These are phyloP conservation scores for Chloroceryle aenea DNA, from an alignment of 2,113 vertebrate species.

Conservation along the genomic window DNA sequence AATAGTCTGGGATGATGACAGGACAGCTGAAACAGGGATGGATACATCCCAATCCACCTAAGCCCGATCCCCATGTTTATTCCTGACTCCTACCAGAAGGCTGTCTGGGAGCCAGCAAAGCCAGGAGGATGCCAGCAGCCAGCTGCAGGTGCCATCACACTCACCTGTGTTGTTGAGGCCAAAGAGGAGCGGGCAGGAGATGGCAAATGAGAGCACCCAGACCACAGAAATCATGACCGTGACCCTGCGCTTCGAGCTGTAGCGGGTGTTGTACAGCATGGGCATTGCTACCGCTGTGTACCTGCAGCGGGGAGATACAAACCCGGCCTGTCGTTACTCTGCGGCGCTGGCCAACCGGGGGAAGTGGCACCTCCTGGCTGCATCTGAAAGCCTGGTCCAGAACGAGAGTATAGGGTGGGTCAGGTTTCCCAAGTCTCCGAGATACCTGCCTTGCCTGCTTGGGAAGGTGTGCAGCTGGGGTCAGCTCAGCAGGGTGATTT, in stretches of 20 bases:
- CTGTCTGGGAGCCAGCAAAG: neutral
- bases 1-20: neutral
- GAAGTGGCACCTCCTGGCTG: neutral
- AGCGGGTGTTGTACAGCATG: constrained; percentile 98
- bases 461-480: neutral
- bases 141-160: neutral
- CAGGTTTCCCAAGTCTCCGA: accelerated
- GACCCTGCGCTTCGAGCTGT: constrained; percentile 95
- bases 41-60: neutral
- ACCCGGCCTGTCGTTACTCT: neutral
- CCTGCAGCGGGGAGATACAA: constrained; percentile 62
- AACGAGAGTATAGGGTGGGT: accelerated
- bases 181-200: constrained; percentile 95
- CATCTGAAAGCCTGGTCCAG: neutral
- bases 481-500: accelerated
- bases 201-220: constrained; percentile 96
- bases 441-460: neutral
- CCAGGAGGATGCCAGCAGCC: neutral
- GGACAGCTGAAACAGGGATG: too few relatives aligned
- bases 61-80: accelerated
- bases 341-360: neutral
- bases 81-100: neutral
- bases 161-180: constrained; percentile 96
- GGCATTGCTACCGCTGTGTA: constrained; percentile 99
- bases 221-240: constrained; percentile 96